phyloP scores from a whole-genome alignment of 2,888 invertebrate species.

The Strigamia crassipes region DNA sequence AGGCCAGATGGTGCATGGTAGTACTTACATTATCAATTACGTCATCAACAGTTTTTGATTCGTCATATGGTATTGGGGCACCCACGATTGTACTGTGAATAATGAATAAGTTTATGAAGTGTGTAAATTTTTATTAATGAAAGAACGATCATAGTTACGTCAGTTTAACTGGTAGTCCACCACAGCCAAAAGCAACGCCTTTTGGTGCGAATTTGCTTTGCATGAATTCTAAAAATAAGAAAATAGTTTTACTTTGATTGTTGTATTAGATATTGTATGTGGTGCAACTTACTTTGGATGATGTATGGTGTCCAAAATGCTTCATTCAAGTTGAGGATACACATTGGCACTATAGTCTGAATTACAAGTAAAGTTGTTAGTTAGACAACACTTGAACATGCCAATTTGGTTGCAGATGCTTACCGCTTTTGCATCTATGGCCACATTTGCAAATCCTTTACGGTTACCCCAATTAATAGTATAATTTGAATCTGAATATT shows the following conservation, averaged over 20 bases:
- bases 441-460: not conserved
- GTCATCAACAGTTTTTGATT: not conserved
- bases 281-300: not conserved
- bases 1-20: no score
- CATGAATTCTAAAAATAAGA: not conserved
- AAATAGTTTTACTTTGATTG: not conserved
- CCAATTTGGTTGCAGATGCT: not conserved
- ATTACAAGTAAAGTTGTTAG: not conserved
- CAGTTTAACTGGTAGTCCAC: slow-evolving; percentile 11
- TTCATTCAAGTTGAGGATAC: not conserved
- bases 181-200: not conserved
- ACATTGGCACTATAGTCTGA: not conserved
- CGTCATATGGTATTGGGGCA: not conserved
- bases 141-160: not conserved
- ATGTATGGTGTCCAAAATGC: not conserved
- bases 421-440: not conserved
- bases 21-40: not conserved
- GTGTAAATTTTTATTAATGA: not conserved
- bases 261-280: no score
- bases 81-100: not conserved
- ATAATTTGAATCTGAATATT: not conserved
- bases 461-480: not conserved
- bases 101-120: not conserved
- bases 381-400: no score
- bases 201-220: not conserved